phyloP scores from a whole-genome alignment of 2,113 vertebrate species.

The Nothobranchius kuhntae region DNA sequence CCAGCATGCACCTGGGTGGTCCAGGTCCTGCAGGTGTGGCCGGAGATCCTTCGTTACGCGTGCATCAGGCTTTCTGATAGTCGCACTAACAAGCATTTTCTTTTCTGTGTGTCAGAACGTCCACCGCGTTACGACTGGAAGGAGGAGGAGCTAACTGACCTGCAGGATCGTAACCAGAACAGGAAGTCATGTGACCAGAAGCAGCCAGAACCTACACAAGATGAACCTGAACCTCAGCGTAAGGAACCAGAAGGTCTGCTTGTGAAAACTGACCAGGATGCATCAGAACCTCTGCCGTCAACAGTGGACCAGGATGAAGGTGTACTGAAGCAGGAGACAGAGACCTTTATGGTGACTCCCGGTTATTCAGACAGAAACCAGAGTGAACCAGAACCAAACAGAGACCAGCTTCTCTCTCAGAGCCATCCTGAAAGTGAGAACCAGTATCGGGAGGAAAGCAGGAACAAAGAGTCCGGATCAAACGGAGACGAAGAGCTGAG shows the following conservation, averaged over 20 bases:
- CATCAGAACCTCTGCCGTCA: neutral
- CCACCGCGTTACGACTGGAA: neutral
- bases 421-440: neutral
- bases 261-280: neutral
- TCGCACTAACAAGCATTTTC: neutral
- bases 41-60: too few species aligned
- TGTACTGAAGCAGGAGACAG: too few species aligned
- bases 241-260: neutral
- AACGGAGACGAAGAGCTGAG: neutral
- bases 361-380: neutral
- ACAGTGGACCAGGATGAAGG: neutral
- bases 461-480: neutral
- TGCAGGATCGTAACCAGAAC: neutral
- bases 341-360: neutral
- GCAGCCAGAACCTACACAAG: neutral
- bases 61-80: too few species aligned
- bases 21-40: too few species aligned
- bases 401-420: neutral
- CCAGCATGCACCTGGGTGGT: too few species aligned
- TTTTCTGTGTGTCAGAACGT: neutral
- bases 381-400: neutral
- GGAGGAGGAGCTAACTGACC: neutral
- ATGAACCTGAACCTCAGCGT: neutral
- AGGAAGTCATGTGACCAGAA: neutral
- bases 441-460: neutral